Evolutionary conservation across 2,797 vertebrate genomes (phyloP).

Genomic region (Brachyrhaphis roseni): DNA sequence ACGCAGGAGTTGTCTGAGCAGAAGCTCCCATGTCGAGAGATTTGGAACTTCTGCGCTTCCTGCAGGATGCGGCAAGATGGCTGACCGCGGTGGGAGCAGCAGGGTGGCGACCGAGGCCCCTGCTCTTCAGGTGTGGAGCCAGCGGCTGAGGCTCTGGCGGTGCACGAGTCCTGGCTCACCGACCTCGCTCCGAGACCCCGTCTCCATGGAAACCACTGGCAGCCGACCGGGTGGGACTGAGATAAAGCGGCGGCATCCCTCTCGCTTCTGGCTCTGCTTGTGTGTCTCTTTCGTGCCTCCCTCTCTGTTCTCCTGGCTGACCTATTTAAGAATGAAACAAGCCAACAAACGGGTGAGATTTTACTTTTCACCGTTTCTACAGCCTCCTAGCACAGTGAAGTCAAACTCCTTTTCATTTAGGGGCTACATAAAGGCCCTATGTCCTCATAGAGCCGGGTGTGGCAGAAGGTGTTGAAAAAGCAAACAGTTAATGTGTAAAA

Average conservation of each 20-base stretch:
- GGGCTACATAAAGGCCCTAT: no score
- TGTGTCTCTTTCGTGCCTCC: slow-evolving; percentile 55
- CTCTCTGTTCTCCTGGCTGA: slow-evolving; percentile 49
- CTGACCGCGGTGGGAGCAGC: slow-evolving; percentile 58
- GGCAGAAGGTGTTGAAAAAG: no score
- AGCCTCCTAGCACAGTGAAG: neutral
- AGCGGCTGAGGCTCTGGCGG: slow-evolving; percentile 10
- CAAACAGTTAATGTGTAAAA: no score
- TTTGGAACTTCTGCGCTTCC: slow-evolving; percentile 81
- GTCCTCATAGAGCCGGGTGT: no score
- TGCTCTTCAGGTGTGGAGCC: slow-evolving; percentile 55
- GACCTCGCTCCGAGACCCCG: slow-evolving; percentile 57
- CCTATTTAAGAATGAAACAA: slow-evolving; percentile 33
- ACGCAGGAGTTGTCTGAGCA: slow-evolving; percentile 84
- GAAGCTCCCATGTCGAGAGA: slow-evolving; percentile 84
- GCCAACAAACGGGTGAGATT: neutral
- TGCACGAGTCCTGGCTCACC: slow-evolving; percentile 60
- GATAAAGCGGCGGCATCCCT: slow-evolving; percentile 72
- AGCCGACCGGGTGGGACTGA: slow-evolving; percentile 72
- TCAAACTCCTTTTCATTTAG: no score
- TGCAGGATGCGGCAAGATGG: slow-evolving; percentile 72
- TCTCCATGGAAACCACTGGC: slow-evolving; percentile 76
- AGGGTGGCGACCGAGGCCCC: slow-evolving; percentile 29
- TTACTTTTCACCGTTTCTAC: neutral
- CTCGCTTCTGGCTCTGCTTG: slow-evolving; percentile 55